A percentile compares a stretch with the other conserved stretches of the same genome.
Conservation (phyloP, 2,113 vertebrate species). For the Chitala chitala region DNA sequence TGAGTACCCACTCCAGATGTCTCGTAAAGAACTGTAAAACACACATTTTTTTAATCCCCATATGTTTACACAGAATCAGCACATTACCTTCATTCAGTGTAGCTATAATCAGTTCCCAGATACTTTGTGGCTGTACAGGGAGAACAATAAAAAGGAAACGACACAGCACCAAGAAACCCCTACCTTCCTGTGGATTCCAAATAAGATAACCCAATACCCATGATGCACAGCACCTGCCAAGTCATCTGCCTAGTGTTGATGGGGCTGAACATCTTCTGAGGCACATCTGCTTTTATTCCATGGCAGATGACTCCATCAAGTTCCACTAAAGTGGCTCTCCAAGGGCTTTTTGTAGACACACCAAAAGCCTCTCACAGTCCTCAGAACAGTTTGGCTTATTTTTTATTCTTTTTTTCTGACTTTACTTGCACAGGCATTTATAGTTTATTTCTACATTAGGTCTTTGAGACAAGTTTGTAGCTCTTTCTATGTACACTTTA, state of each 20-base stretch:
- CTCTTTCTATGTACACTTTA: too few relatives aligned
- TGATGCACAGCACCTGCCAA: neutral
- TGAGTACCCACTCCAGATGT: neutral
- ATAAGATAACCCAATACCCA: neutral
- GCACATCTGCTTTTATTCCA: constrained; percentile 7
- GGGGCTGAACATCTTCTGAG: neutral
- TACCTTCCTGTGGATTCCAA: neutral
- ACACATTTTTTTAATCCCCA: neutral
- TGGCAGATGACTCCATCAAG: neutral
- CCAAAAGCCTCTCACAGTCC: neutral
- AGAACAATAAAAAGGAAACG: neutral
- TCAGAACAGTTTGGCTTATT: constrained; percentile 36
- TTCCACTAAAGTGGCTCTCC: neutral
- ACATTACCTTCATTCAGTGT: neutral
- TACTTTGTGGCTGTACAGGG: neutral
- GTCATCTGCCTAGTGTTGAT: neutral
- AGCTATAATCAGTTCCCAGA: neutral
- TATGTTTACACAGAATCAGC: neutral
- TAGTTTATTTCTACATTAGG: neutral
- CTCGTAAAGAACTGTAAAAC: neutral
- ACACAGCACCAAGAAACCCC: too few relatives aligned
- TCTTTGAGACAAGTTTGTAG: too few relatives aligned
- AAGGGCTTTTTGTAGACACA: neutral
- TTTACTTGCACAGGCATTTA: constrained; percentile 35
- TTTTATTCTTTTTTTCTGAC: constrained; percentile 35